Percentiles rank a stretch among this genome's conserved stretches.
These are phyloP conservation scores for Trogon surrucura DNA, from an alignment of 2,113 vertebrate genomes.

Conservation along the genomic window DNA sequence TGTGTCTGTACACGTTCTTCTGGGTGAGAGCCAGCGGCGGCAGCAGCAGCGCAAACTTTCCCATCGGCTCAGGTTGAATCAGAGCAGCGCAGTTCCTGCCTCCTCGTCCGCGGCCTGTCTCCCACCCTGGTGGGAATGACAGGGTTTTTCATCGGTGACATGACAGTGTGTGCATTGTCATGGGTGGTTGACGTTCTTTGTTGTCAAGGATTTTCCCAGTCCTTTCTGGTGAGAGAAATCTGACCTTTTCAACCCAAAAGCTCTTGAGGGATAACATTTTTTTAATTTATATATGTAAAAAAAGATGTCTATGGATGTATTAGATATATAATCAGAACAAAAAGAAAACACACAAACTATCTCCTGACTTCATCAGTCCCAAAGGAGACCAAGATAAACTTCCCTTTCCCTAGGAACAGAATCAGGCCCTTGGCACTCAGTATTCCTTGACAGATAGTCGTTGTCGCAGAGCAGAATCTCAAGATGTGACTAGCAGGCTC, in stretches of 20 bases:
- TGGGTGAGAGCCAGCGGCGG: conserved; percentile 13
- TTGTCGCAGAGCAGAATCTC: not conserved
- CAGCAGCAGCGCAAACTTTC: not conserved
- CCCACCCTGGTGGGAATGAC: not conserved
- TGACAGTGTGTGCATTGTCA: not conserved
- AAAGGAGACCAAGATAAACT: not conserved
- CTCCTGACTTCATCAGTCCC: not conserved
- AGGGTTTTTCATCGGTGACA: not conserved
- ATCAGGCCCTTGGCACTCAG: not conserved
- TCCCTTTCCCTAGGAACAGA: not conserved
- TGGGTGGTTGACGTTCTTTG: not conserved
- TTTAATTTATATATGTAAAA: not conserved
- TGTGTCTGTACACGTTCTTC: not conserved
- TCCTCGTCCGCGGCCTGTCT: not conserved
- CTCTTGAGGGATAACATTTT: not conserved
- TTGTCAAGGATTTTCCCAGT: not conserved
- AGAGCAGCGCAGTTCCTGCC: not conserved
- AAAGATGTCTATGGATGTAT: not conserved
- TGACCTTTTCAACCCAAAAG: not conserved
- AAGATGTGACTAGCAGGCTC: not conserved
- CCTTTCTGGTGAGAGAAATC: not conserved
- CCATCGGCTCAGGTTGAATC: not conserved
- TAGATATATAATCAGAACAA: not conserved
- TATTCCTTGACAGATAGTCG: conserved; percentile 1
- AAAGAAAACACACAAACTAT: not conserved